Evolutionary conservation across 2,113 vertebrate genomes (phyloP), one percentile per base, ranked within the genome.

Genomic region (Rhabdomys dilectus): DNA sequence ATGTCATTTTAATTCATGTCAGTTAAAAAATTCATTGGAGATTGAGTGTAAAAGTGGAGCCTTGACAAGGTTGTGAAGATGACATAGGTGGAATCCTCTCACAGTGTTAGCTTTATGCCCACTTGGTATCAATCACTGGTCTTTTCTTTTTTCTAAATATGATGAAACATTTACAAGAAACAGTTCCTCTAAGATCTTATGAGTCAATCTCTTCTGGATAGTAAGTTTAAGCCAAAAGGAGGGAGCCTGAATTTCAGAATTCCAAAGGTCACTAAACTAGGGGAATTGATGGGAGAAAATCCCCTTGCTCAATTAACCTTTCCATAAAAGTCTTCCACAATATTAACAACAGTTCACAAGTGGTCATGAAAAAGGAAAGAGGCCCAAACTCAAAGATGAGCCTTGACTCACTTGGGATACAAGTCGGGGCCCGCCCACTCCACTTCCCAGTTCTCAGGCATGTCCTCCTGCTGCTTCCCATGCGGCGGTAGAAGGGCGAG

Each of bases 391-490:
- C 64, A 77, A 31, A 36, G 78, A 39, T 5, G 17, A 81, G 85
- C 12, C 56, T 91, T 81, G 39, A 98, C 99, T 99, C 99, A 99
- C 99, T 99, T 97, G 99, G 99, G 94, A 99, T 98, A 90, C 99
- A 99, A 82, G 99, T 99, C 24, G 99, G 99, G 89, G 99, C 99
- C 82, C 99, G 99, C 42, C 99, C 99, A 56, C 99, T 99, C 99
- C 99, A 99, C 97, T 99, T 99, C 12, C 99, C 99, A 0, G 99
- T 99, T 98, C 99, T 99, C 70, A 99, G 98, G 97, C 99, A 99
- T 0, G 99, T 99, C 94, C 99, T 99, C 12, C 99, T 99, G 95
- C 99, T 98, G 97, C 99, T 99, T 72, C 99, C 99, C 68, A 99
- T 98, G 95, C 99, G 99, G 11, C 99, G 99, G 98, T 99, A 99